These are phyloP conservation scores for Oligia fasciuncula DNA, from an alignment of 2,888 invertebrate genomes.

Conservation along the genomic window DNA sequence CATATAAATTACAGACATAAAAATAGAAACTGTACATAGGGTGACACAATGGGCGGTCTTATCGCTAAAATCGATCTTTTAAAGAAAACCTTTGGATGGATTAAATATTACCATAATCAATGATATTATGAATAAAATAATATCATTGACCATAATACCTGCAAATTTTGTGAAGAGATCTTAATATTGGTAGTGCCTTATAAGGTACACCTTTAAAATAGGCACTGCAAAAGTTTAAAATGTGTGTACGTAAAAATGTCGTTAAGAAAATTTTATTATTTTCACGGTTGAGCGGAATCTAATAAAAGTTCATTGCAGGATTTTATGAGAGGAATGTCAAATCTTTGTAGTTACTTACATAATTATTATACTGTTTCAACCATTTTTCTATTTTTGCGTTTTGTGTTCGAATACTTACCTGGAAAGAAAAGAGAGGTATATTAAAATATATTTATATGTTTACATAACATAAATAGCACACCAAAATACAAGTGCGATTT, in stretches of 20 bases:
- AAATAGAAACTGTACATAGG: no score
- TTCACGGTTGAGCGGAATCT: neutral
- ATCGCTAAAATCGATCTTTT: no score
- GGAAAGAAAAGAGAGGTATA: constrained; percentile 53
- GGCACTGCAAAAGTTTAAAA: neutral
- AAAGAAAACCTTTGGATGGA: no score
- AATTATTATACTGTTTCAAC: neutral
- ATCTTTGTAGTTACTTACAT: constrained; percentile 21
- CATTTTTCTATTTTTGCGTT: neutral
- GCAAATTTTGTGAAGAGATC: neutral
- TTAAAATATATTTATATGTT: neutral
- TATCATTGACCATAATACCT: neutral
- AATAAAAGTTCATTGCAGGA: constrained; percentile 8
- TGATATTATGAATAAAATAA: no score
- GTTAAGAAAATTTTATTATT: constrained; percentile 12
- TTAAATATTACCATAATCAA: no score
- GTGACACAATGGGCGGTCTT: no score
- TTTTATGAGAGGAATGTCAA: neutral
- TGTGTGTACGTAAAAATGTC: constrained; percentile 15
- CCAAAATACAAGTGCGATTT: neutral
- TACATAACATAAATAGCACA: neutral
- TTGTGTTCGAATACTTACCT: constrained; percentile 64
- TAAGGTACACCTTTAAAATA: constrained; percentile 9
- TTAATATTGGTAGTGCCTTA: constrained; percentile 8
- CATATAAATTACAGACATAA: no score